Percentiles rank a stretch among this genome's conserved stretches.
phyloP scores from a whole-genome alignment of 2,888 invertebrate species.

The Papilio demoleus region DNA sequence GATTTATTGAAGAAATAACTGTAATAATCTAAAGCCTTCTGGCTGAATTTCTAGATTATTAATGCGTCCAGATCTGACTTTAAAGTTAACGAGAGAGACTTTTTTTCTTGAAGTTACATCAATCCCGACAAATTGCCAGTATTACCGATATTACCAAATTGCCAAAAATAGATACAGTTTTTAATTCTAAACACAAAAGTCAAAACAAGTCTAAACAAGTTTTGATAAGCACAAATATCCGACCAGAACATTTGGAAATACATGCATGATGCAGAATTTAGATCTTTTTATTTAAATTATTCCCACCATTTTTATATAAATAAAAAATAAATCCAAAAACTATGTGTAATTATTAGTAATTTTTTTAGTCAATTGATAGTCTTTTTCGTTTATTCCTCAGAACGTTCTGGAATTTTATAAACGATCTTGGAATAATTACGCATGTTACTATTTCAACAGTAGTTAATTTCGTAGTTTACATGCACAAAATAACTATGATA shows the following conservation, averaged over 20 bases:
- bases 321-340: background rate
- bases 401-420: background rate
- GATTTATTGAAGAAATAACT: background rate
- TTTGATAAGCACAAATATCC: constrained; percentile 23
- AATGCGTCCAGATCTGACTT: background rate
- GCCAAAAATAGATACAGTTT: background rate
- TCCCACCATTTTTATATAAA: background rate
- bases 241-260: constrained; percentile 10
- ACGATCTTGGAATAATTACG: too few species aligned
- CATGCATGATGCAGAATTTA: constrained; percentile 2
- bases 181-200: constrained; percentile 22
- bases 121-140: too few species aligned
- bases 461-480: too few species aligned
- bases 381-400: background rate
- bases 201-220: constrained; percentile 33
- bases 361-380: too few species aligned
- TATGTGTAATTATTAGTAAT: background rate
- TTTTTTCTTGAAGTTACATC: too few species aligned
- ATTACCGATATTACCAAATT: background rate
- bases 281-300: background rate
- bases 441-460: too few species aligned
- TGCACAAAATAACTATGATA: too few species aligned
- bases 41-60: background rate
- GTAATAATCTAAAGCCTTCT: background rate
- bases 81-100: too few species aligned